Percentiles rank a stretch among this genome's conserved stretches.
phyloP scores from a whole-genome alignment of 2,113 vertebrate species.

The Acanthochromis polyacanthus region DNA sequence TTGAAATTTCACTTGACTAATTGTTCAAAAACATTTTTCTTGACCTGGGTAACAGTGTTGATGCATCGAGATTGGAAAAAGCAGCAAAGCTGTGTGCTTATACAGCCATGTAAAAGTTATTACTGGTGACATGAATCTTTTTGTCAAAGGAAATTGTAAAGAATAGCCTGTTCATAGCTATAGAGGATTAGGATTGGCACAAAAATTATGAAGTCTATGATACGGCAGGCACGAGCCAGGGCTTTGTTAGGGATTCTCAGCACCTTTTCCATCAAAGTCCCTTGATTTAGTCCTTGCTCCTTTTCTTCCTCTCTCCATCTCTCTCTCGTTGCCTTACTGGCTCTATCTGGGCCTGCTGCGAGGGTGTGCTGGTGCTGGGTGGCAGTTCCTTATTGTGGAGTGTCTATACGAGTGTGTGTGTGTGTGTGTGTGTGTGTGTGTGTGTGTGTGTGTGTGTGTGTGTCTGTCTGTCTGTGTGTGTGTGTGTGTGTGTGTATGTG shows the following conservation, averaged over 20 bases:
- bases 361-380: slow-evolving; percentile 76
- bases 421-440: slow-evolving; percentile 58
- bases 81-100: background rate
- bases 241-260: slow-evolving; percentile 78
- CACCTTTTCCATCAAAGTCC: slow-evolving; percentile 78
- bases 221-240: slow-evolving; percentile 71
- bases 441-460: slow-evolving; percentile 61
- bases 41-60: background rate
- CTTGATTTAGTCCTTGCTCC: slow-evolving; percentile 76
- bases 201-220: slow-evolving; percentile 73
- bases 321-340: slow-evolving; percentile 67
- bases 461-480: slow-evolving; percentile 52
- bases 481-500: slow-evolving; percentile 61
- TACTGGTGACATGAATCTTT: slow-evolving; percentile 26
- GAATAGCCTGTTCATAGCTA: slow-evolving; percentile 63
- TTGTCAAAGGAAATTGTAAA: slow-evolving; percentile 34
- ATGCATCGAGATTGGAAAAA: background rate
- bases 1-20: background rate
- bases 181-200: slow-evolving; percentile 71
- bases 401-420: slow-evolving; percentile 69
- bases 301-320: slow-evolving; percentile 67
- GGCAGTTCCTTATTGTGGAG: slow-evolving; percentile 82
- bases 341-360: slow-evolving; percentile 75
- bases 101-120: slow-evolving; percentile 21
- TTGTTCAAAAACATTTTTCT: background rate